Base-by-base conservation (phyloP, 2,113 vertebrate species). In the Perca flavescens region DNA sequence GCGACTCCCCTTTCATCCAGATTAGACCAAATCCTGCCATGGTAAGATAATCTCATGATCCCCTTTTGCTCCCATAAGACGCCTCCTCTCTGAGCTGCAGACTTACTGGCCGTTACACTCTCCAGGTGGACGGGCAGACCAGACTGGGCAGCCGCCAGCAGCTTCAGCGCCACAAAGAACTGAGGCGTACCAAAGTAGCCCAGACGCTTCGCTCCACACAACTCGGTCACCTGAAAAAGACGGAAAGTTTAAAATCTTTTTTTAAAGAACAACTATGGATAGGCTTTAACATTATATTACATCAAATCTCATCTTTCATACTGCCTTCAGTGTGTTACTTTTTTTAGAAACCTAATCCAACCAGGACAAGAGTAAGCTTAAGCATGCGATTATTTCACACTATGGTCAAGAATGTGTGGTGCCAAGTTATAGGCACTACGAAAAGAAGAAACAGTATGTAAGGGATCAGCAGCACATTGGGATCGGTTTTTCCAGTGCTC, bases 161-260 rank as follows among this genome's bases (percentile, higher is more conserved):
- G 95, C 94, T 98, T 99, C 94, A 99, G 95, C 70, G 97, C 97
- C 91, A 97, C 79, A 22, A 97, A 99, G 95, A 99, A 99, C 56
- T 99, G 97, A 67, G 96, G 89, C 0, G 94, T 96, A 69, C 97
- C 97, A 83, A 99, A 99, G 95, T 96, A 99, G 70, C 97, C 97
- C 87, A 97, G 92, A 0, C 95, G 96, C 92, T 98, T 98, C 25
- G 96, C 97, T 82, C 97, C 97, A 86, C 97, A 98, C 82, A 98
- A 88, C 85, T 98, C 97, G 4, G 97, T 98, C 90, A 99, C 96
- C 98, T 99, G 93, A 22, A 76, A 54, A 10, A 80, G 14, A 66
- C 2, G 22, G 0, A 25, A n/a, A 40, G 36, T 61, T 78, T 14
- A 47, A 34, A 14, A 43, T 43, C 40, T 43, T 40, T 34, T 34